A percentile compares a stretch with the other conserved stretches of the same genome.
Evolutionary conservation across 1,140 invertebrate genomes (phyloP).

Genomic region (Drosophila repletoides): DNA sequence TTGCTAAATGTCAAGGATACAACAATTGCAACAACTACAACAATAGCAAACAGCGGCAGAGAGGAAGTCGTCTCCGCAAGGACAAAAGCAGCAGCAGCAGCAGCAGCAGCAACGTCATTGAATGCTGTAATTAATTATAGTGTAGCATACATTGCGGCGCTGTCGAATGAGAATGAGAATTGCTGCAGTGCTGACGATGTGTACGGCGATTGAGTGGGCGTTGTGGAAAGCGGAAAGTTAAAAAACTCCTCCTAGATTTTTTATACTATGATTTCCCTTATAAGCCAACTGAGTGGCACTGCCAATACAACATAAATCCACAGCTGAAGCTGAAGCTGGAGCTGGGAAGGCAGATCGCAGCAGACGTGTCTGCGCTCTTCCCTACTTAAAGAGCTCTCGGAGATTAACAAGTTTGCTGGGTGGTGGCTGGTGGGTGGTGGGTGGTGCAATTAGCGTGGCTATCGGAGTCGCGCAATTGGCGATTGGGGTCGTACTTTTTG

Average conservation of each 20-base stretch:
- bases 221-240: too few relatives aligned
- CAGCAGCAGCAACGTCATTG: slow-evolving; percentile 36
- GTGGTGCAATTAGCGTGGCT: slow-evolving; percentile 7
- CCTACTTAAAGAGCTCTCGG: too few relatives aligned
- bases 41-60: slow-evolving; percentile 8
- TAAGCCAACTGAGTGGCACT: too few relatives aligned
- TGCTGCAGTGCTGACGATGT: slow-evolving; percentile 57
- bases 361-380: too few relatives aligned
- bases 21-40: slow-evolving; percentile 35
- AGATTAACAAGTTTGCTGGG: too few relatives aligned
- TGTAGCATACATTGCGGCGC: slow-evolving; percentile 61
- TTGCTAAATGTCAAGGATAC: slow-evolving; percentile 72
- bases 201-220: too few relatives aligned
- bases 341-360: too few relatives aligned
- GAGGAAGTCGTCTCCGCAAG: slow-evolving; percentile 10
- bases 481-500: slow-evolving; percentile 1
- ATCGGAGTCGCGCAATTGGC: neutral
- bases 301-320: too few relatives aligned
- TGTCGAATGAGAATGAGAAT: slow-evolving; percentile 62
- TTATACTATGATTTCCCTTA: too few relatives aligned
- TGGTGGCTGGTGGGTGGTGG: too few relatives aligned
- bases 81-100: slow-evolving; percentile 1
- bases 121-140: slow-evolving; percentile 73
- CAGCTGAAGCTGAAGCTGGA: too few relatives aligned
- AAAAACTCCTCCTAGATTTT: too few relatives aligned